Evolutionary conservation across 2,888 invertebrate species (phyloP).

Genomic region (Cerceris rybyensis): DNA sequence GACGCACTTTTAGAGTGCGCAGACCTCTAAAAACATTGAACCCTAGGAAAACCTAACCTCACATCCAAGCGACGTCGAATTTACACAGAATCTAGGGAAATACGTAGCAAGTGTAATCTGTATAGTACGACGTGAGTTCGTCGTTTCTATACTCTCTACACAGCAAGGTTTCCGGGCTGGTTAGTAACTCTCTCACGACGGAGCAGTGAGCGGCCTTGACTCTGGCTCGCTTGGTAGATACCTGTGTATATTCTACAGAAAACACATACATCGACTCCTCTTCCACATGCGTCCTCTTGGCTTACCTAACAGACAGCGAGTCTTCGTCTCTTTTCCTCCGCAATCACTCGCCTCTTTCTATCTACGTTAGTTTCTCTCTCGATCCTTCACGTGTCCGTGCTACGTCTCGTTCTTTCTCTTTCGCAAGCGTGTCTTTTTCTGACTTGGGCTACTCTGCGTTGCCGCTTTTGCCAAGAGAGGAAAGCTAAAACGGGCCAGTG

Average conservation of each 20-base stretch:
- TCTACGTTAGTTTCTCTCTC: constrained; percentile 39
- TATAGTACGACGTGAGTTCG: constrained; percentile 23
- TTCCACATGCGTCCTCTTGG: constrained; percentile 40
- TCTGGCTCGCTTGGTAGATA: constrained; percentile 77
- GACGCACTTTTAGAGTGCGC: no score
- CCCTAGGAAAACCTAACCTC: background rate
- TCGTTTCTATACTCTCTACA: constrained; percentile 39
- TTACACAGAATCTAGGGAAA: constrained; percentile 20
- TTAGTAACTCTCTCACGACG: constrained; percentile 80
- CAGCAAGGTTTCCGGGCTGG: constrained; percentile 61
- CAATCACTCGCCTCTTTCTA: constrained; percentile 34
- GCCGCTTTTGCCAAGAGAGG: constrained; percentile 55
- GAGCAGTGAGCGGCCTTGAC: constrained; percentile 91
- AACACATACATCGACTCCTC: constrained; percentile 44
- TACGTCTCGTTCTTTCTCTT: constrained; percentile 44
- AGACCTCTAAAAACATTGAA: background rate
- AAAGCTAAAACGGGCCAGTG: constrained; percentile 69
- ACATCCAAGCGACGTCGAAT: background rate
- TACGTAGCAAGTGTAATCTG: constrained; percentile 16
- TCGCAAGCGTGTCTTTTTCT: constrained; percentile 37
- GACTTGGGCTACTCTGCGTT: constrained; percentile 38
- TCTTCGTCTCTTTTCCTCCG: constrained; percentile 33
- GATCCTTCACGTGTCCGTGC: constrained; percentile 35
- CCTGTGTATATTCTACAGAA: constrained; percentile 34
- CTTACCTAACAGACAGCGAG: constrained; percentile 57